These are phyloP conservation scores for Drosophila pseudoananassae DNA, from an alignment of 1,140 invertebrate genomes.

Conservation along the genomic window DNA sequence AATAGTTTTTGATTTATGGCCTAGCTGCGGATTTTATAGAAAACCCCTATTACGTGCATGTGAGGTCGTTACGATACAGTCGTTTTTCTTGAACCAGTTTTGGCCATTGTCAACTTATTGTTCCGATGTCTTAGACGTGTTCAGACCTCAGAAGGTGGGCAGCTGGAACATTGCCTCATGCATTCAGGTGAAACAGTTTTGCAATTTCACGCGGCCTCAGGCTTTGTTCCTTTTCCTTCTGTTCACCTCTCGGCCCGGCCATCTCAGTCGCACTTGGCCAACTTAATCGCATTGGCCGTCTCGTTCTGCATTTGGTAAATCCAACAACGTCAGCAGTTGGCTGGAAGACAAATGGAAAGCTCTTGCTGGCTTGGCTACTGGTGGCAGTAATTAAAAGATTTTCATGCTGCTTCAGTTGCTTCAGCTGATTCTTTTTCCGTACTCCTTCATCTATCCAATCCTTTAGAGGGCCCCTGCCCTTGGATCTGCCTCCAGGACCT, in stretches of 20 bases:
- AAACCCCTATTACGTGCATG: not conserved
- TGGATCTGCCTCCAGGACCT: not conserved
- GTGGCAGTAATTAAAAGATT: constrained; percentile 76
- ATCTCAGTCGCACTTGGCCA: constrained; percentile 2
- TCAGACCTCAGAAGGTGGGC: constrained; percentile 14
- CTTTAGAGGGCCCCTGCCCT: not conserved
- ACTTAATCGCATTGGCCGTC: constrained; percentile 31
- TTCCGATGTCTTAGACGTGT: constrained; percentile 12
- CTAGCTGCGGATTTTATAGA: not conserved
- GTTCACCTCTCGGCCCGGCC: not conserved
- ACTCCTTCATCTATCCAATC: constrained; percentile 40
- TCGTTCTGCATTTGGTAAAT: constrained; percentile 12
- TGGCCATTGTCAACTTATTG: constrained; percentile 17
- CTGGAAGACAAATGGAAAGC: constrained; percentile 69
- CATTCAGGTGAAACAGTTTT: constrained; percentile 79
- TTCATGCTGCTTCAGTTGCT: constrained; percentile 52
- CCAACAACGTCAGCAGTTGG: constrained; percentile 52
- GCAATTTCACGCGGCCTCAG: constrained; percentile 72
- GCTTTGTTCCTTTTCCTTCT: constrained; percentile 14
- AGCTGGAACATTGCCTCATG: constrained; percentile 45
- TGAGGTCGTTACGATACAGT: not conserved
- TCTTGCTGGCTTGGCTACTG: constrained; percentile 59
- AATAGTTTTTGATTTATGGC: not conserved
- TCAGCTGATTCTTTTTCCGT: constrained; percentile 21
- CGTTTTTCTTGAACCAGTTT: not conserved